Percentiles rank a stretch among this genome's conserved stretches.
Conservation (phyloP, 1,140 invertebrate species). For the Drosophila ercepeae region DNA sequence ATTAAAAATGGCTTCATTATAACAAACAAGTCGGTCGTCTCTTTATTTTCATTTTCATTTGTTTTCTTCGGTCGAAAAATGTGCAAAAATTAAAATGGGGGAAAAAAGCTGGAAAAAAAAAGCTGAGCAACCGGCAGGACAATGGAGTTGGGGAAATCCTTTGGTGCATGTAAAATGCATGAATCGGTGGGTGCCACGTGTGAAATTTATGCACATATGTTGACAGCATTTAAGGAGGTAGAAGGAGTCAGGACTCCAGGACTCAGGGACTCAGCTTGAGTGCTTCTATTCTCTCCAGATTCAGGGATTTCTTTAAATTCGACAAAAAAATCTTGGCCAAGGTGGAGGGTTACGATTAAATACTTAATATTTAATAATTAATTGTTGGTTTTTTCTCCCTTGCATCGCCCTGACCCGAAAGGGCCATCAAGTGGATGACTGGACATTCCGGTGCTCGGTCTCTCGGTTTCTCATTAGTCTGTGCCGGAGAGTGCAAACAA, state of each 20-base stretch:
- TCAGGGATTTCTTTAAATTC: too few relatives aligned
- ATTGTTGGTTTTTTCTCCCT: constrained; percentile 5
- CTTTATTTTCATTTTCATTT: constrained; percentile 1
- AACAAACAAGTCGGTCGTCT: constrained; percentile 68
- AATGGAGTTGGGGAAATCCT: constrained; percentile 62
- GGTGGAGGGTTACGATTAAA: not conserved
- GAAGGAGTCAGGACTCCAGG: not conserved
- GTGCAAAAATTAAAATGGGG: constrained; percentile 7
- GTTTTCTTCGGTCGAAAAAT: not conserved
- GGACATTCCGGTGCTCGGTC: not conserved
- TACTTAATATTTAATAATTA: not conserved
- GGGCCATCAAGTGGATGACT: constrained; percentile 38
- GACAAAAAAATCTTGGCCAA: not conserved
- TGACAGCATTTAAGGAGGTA: constrained; percentile 61
- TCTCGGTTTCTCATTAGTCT: constrained; percentile 13
- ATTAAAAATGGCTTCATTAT: constrained; percentile 79
- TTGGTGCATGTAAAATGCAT: constrained; percentile 76
- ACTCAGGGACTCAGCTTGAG: constrained; percentile 10
- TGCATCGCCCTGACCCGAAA: constrained; percentile 55
- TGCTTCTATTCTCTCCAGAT: constrained; percentile 1
- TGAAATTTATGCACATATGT: constrained; percentile 80
- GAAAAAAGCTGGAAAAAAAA: constrained; percentile 8
- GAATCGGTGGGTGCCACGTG: constrained; percentile 62
- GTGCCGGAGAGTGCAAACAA: constrained; percentile 17
- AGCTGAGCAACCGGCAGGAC: constrained; percentile 1